Evolutionary conservation across 2,797 vertebrate species (phyloP).

Genomic region (Sarcophilus harrisii): DNA sequence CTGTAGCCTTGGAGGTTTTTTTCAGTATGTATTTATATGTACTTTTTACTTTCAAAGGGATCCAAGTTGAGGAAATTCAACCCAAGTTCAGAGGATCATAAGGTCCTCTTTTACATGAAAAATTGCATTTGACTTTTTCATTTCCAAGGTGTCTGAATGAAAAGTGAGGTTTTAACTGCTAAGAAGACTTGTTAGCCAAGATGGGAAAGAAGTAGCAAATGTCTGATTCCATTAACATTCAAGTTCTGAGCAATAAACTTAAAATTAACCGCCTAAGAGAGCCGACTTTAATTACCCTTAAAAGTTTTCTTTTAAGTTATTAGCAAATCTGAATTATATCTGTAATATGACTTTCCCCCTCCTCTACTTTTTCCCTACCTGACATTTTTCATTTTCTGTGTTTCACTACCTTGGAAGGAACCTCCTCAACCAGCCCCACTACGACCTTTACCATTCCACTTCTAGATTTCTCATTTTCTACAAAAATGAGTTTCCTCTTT

Average conservation of each 20-base stretch:
- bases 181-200: neutral
- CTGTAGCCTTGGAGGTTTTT: neutral
- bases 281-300: conserved; percentile 40
- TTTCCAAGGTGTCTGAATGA: conserved; percentile 1
- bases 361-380: conserved; percentile 55
- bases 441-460: conserved; percentile 62
- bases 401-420: conserved; percentile 51
- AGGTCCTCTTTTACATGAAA: neutral
- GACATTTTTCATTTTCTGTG: conserved; percentile 17
- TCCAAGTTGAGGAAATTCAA: neutral
- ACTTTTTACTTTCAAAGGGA: neutral
- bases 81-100: neutral
- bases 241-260: conserved; percentile 24
- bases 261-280: conserved; percentile 24
- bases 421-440: conserved; percentile 60
- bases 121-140: neutral
- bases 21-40: neutral
- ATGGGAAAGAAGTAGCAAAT: neutral
- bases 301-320: conserved; percentile 45
- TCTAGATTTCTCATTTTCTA: conserved; percentile 60
- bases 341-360: conserved; percentile 19
- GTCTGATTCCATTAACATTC: conserved; percentile 27
- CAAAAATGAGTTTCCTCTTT: conserved; percentile 22
- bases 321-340: conserved; percentile 15
- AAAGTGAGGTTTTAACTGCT: conserved; percentile 18